These are phyloP conservation scores for Lasiommata megera DNA, from an alignment of 2,888 invertebrate genomes.

Conservation along the genomic window DNA sequence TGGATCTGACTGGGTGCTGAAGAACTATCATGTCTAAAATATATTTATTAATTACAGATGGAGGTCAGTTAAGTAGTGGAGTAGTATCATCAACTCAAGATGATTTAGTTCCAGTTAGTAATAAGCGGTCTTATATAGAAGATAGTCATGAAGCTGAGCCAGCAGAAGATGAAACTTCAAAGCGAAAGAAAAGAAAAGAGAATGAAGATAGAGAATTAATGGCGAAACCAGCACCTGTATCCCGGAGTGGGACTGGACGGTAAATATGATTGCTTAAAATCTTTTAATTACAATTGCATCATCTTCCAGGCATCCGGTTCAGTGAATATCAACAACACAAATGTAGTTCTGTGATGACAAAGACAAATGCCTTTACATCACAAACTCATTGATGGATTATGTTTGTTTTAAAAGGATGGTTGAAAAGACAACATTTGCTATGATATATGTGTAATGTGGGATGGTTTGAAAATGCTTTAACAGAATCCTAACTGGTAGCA, in stretches of 20 bases:
- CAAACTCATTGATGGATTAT: too few relatives aligned
- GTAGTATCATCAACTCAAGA: constrained; percentile 69
- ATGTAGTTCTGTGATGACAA: too few relatives aligned
- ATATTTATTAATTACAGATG: constrained; percentile 27
- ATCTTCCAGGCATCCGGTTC: too few relatives aligned
- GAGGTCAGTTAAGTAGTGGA: constrained; percentile 59
- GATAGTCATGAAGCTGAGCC: constrained; percentile 81
- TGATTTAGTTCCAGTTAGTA: constrained; percentile 44
- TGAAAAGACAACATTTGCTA: background rate
- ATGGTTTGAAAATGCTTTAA: constrained; percentile 29
- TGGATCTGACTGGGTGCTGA: too few relatives aligned
- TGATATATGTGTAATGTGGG: constrained; percentile 23
- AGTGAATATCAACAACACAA: too few relatives aligned
- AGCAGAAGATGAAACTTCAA: constrained; percentile 84
- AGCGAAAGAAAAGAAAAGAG: constrained; percentile 89
- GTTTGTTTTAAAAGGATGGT: constrained; percentile 4
- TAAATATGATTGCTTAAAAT: constrained; percentile 35
- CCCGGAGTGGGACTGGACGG: constrained; percentile 61
- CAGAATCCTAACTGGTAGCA: constrained; percentile 69
- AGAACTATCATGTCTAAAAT: too few relatives aligned
- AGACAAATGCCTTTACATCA: too few relatives aligned
- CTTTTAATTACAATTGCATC: background rate
- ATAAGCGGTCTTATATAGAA: constrained; percentile 56
- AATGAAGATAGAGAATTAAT: constrained; percentile 81
- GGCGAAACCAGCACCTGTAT: constrained; percentile 70